Evolutionary conservation across 2,888 invertebrate genomes (phyloP).

Genomic region (Mactromeris polynyma): DNA sequence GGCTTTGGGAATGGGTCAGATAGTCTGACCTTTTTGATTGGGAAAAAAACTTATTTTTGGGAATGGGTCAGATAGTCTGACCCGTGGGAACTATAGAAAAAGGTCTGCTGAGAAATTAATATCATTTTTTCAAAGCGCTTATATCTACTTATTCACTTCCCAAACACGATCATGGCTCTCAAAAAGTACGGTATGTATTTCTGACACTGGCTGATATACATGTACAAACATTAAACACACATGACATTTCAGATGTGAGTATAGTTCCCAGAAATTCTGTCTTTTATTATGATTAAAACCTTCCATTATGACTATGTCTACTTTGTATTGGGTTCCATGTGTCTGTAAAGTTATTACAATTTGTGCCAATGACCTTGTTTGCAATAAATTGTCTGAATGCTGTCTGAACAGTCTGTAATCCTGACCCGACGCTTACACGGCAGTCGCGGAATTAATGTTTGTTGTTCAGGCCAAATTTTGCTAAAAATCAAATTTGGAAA

Average conservation of each 20-base stretch:
- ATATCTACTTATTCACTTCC: no score
- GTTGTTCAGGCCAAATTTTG: not conserved
- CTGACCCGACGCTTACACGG: not conserved
- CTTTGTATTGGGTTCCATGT: not conserved
- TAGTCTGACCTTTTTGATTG: no score
- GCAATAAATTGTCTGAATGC: not conserved
- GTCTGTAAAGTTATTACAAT: not conserved
- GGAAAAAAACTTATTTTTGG: no score
- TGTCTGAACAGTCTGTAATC: not conserved
- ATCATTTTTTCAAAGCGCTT: no score
- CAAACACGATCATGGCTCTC: no score
- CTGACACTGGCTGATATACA: no score
- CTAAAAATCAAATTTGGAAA: not conserved
- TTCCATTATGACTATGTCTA: conserved; percentile 1
- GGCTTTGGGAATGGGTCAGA: no score
- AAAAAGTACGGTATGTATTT: no score
- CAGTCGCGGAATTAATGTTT: not conserved
- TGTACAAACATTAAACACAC: no score
- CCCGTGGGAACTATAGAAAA: no score
- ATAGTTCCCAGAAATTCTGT: not conserved
- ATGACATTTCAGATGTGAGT: not conserved
- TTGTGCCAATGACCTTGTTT: not conserved
- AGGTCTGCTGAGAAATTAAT: no score
- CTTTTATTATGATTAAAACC: conserved; percentile 17
- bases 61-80: no score